Percentiles rank a stretch among this genome's conserved stretches.
These are phyloP conservation scores for Agonum fuliginosum DNA, from an alignment of 2,888 invertebrate species.

Conservation along the genomic window DNA sequence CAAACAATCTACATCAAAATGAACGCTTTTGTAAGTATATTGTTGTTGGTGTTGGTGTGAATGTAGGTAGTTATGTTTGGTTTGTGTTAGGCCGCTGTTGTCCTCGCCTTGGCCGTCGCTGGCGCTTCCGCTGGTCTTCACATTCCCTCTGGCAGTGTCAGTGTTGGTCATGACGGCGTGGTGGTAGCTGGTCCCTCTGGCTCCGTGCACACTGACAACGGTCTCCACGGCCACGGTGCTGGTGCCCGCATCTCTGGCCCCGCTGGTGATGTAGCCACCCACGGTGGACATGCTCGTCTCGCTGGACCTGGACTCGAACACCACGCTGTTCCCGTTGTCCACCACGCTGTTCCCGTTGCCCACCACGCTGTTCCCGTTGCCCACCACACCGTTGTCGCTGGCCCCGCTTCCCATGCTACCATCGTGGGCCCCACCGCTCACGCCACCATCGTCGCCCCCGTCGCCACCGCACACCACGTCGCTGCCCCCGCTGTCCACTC, in stretches of 20 bases:
- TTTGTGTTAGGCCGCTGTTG: slow-evolving; percentile 4
- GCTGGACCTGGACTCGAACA: neutral
- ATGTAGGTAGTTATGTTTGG: neutral
- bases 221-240: slow-evolving; percentile 17
- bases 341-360: slow-evolving; percentile 4
- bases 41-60: neutral
- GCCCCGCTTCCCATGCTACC: neutral
- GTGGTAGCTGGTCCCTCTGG: slow-evolving; percentile 61
- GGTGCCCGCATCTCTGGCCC: neutral
- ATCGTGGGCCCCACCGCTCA: slow-evolving; percentile 1
- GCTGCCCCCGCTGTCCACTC: too few relatives aligned
- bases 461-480: neutral
- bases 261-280: slow-evolving; percentile 21
- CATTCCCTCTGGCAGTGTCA: neutral
- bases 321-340: neutral
- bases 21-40: slow-evolving; percentile 20
- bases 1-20: slow-evolving; percentile 23
- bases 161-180: slow-evolving; percentile 53
- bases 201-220: slow-evolving; percentile 15
- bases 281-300: slow-evolving; percentile 5
- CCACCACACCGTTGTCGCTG: neutral
- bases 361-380: neutral
- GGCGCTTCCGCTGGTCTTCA: neutral
- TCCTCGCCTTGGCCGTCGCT: neutral
- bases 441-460: neutral